Evolutionary conservation across 2,888 invertebrate genomes (phyloP).

Genomic region (Drosophila affinis): DNA sequence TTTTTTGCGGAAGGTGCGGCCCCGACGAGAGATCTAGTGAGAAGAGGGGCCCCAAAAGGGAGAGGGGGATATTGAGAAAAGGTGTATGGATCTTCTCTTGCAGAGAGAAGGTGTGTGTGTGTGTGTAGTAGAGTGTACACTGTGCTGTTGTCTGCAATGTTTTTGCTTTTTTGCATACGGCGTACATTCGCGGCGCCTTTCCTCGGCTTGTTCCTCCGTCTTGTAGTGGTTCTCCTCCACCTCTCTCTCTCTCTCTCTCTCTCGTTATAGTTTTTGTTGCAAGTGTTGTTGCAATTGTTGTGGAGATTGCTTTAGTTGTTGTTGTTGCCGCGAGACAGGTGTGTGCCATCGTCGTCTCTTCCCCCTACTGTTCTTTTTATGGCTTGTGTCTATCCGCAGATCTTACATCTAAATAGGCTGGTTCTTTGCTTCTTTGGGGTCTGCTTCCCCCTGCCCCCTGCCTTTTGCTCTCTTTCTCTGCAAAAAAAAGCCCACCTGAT

Average conservation of each 20-base stretch:
- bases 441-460: slow-evolving; percentile 45
- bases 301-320: slow-evolving; percentile 4
- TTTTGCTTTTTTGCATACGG: slow-evolving; percentile 52
- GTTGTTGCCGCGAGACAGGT: slow-evolving; percentile 54
- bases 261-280: neutral
- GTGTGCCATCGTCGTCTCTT: slow-evolving; percentile 42
- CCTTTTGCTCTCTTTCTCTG: slow-evolving; percentile 3
- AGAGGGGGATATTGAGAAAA: neutral
- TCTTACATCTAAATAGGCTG: slow-evolving; percentile 73
- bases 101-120: neutral
- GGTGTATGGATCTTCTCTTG: neutral
- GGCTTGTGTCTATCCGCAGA: slow-evolving; percentile 61
- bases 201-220: neutral
- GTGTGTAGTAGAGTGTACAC: slow-evolving; percentile 17
- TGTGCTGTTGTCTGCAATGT: slow-evolving; percentile 12
- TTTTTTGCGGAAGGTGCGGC: slow-evolving; percentile 43
- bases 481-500: slow-evolving; percentile 23
- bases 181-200: slow-evolving; percentile 27
- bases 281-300: slow-evolving; percentile 2
- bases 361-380: slow-evolving; percentile 38
- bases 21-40: slow-evolving; percentile 21
- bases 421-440: slow-evolving; percentile 4
- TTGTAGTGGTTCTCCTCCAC: neutral
- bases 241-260: too few species aligned
- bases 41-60: neutral